phyloP scores from a whole-genome alignment of 2,113 vertebrate genomes.

The Elaphurus davidianus region DNA sequence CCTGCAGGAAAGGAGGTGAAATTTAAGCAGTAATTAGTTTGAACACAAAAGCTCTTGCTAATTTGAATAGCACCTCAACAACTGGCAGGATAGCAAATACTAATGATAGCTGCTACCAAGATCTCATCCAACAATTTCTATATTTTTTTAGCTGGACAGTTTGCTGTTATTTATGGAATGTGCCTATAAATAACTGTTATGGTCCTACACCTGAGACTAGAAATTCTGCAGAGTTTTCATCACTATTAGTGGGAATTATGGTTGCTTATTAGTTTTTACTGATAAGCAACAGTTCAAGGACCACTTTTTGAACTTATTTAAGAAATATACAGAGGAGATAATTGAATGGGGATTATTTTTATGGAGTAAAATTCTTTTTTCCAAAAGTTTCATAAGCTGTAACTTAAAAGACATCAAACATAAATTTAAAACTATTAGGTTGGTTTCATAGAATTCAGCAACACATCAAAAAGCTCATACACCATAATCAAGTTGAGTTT shows the following conservation, averaged over 20 bases:
- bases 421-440: neutral
- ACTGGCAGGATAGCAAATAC: neutral
- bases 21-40: constrained; percentile 18
- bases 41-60: neutral
- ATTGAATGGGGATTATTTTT: neutral
- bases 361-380: neutral
- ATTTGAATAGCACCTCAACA: neutral
- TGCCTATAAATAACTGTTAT: neutral
- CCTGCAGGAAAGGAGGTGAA: neutral
- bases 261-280: constrained; percentile 18
- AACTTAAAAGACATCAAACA: neutral
- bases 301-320: neutral
- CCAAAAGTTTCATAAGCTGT: neutral
- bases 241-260: neutral
- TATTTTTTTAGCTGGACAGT: neutral
- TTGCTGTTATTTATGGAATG: neutral
- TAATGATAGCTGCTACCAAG: neutral
- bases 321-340: neutral
- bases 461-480: neutral
- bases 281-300: neutral
- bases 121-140: neutral
- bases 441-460: neutral
- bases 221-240: neutral
- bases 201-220: neutral
- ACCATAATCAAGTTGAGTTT: neutral